A percentile compares a stretch with the other conserved stretches of the same genome.
These are phyloP conservation scores for Peribatodes rhomboidaria DNA, from an alignment of 2,888 invertebrate genomes.

Conservation along the genomic window DNA sequence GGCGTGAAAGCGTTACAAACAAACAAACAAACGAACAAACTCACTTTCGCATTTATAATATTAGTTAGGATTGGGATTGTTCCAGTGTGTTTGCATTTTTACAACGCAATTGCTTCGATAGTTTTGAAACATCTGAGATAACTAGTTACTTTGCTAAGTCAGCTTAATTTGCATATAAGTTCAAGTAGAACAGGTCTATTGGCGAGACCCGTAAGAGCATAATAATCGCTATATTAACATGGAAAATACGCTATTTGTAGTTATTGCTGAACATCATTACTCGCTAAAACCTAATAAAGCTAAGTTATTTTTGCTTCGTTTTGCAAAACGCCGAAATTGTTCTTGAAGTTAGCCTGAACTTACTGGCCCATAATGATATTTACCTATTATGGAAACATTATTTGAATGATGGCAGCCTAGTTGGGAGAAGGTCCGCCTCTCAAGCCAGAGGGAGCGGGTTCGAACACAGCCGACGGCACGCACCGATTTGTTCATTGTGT, in stretches of 20 bases:
- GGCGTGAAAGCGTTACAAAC: no score
- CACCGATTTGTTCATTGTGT: no score
- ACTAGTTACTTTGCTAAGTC: neutral
- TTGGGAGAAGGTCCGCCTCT: no score
- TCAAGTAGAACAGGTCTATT: slow-evolving; percentile 35
- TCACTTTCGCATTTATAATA: no score
- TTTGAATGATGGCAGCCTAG: no score
- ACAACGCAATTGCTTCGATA: neutral
- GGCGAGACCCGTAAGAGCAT: slow-evolving; percentile 8
- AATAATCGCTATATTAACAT: slow-evolving; percentile 28
- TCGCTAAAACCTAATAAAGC: neutral
- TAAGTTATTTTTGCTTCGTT: neutral
- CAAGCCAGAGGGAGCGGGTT: no score
- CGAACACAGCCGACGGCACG: no score
- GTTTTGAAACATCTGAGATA: slow-evolving; percentile 4
- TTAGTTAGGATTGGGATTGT: no score
- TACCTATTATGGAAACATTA: no score
- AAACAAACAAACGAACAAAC: no score
- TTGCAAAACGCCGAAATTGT: neutral
- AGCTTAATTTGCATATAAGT: slow-evolving; percentile 26
- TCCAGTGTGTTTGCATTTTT: no score
- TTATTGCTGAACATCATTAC: slow-evolving; percentile 15
- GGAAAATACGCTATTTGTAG: slow-evolving; percentile 21
- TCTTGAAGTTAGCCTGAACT: neutral
- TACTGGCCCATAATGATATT: no score